A percentile compares a stretch with the other conserved stretches of the same genome.
Conservation (phyloP, 2,113 vertebrate species). For the Mesocricetus auratus region DNA sequence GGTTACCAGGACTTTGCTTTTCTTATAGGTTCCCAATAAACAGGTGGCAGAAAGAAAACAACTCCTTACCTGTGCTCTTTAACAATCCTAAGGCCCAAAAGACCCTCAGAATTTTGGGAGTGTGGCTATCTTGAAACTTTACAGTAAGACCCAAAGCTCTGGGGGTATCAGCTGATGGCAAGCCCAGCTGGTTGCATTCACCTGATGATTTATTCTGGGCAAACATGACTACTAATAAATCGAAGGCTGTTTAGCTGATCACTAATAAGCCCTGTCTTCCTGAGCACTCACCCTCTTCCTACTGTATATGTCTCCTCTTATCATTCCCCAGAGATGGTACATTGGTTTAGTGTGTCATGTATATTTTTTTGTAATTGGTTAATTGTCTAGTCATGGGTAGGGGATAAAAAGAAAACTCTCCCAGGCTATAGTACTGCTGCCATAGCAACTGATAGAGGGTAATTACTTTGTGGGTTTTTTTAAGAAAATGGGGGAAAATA, state of each 20-base stretch:
- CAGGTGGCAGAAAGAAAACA: neutral
- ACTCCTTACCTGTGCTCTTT: neutral
- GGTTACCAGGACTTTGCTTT: constrained; percentile 19
- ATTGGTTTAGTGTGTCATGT: constrained; percentile 37
- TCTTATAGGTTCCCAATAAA: neutral
- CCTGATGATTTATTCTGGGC: neutral
- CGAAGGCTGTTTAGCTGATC: neutral
- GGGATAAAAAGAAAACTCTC: constrained; percentile 39
- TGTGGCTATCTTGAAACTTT: neutral
- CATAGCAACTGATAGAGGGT: constrained; percentile 65
- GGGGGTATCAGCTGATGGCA: neutral
- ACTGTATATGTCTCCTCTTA: constrained; percentile 3
- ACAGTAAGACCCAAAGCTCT: constrained; percentile 40
- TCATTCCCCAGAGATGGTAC: constrained; percentile 2
- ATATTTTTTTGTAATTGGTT: constrained; percentile 56
- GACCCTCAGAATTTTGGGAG: neutral
- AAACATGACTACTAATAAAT: neutral
- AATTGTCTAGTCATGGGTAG: constrained; percentile 36
- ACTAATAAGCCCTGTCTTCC: constrained; percentile 19
- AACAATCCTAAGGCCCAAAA: neutral
- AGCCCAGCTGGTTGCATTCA: neutral
- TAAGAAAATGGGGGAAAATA: neutral
- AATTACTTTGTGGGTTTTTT: constrained; percentile 47
- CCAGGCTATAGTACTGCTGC: constrained; percentile 33
- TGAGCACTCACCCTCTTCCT: constrained; percentile 28